Evolutionary conservation across 2,113 vertebrate species (phyloP).

Genomic region (Varanus salvator): DNA sequence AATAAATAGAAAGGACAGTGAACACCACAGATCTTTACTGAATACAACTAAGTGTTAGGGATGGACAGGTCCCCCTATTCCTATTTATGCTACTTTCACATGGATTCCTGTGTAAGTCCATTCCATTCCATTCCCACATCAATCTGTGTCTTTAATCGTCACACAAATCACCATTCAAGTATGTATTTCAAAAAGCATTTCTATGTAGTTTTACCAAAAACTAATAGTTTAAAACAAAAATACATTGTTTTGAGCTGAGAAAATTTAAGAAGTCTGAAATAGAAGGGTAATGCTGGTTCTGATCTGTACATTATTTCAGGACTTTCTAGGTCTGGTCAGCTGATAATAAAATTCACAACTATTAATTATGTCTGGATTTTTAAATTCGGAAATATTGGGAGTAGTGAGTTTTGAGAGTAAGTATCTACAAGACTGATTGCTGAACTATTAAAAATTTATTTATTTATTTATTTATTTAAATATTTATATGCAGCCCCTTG

Average conservation of each 20-base stretch:
- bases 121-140: not conserved
- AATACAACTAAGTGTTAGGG: not conserved
- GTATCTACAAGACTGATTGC: not conserved
- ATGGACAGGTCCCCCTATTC: not conserved
- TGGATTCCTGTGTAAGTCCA: not conserved
- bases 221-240: not conserved
- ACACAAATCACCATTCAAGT: not conserved
- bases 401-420: not conserved
- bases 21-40: not conserved
- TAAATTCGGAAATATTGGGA: not conserved
- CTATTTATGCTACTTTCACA: not conserved
- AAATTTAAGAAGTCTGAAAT: not conserved
- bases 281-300: not conserved
- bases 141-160: not conserved
- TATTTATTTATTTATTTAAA: too few species aligned
- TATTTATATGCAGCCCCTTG: too few species aligned
- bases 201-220: not conserved
- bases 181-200: not conserved
- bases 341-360: not conserved
- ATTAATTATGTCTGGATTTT: not conserved
- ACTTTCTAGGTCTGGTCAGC: too few species aligned
- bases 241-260: not conserved
- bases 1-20: not conserved
- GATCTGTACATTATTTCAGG: not conserved
- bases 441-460: slow-evolving; percentile 11